Conservation (phyloP, 2,113 vertebrate genomes). For the Nothoprocta perdicaria region DNA sequence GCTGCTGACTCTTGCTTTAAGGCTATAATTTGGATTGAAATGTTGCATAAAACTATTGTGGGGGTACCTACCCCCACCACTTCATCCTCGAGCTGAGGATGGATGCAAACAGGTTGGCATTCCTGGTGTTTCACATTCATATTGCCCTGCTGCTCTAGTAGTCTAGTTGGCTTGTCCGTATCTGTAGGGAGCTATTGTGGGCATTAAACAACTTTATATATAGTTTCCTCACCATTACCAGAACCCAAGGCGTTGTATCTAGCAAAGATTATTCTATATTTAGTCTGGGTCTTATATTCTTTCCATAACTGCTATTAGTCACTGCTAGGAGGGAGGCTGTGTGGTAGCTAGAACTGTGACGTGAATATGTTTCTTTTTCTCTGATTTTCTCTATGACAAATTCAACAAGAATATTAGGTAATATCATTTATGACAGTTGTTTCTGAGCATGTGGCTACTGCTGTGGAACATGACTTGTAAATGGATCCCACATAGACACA, state of each 20-base stretch:
- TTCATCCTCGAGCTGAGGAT: neutral
- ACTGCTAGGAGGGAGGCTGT: neutral
- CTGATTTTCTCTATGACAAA: neutral
- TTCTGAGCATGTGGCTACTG: neutral
- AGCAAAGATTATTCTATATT: neutral
- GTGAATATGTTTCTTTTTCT: neutral
- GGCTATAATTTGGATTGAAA: neutral
- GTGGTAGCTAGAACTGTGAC: rapidly evolving
- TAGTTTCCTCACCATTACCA: neutral
- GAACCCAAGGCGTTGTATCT: neutral
- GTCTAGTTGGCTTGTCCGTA: neutral
- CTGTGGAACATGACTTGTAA: neutral
- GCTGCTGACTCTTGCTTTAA: neutral
- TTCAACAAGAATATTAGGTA: neutral
- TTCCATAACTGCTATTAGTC: neutral
- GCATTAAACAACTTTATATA: neutral
- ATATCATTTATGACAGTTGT: neutral
- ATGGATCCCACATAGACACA: rapidly evolving
- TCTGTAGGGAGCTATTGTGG: neutral
- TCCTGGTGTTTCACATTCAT: neutral
- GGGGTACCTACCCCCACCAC: rapidly evolving
- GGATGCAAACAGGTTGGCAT: neutral
- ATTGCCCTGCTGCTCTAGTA: neutral
- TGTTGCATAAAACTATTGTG: neutral
- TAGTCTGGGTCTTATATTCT: neutral